Percentiles rank a stretch among this genome's conserved stretches.
These are phyloP conservation scores for Aphaenogaster floridana DNA, from an alignment of 1,140 invertebrate genomes.

Conservation along the genomic window DNA sequence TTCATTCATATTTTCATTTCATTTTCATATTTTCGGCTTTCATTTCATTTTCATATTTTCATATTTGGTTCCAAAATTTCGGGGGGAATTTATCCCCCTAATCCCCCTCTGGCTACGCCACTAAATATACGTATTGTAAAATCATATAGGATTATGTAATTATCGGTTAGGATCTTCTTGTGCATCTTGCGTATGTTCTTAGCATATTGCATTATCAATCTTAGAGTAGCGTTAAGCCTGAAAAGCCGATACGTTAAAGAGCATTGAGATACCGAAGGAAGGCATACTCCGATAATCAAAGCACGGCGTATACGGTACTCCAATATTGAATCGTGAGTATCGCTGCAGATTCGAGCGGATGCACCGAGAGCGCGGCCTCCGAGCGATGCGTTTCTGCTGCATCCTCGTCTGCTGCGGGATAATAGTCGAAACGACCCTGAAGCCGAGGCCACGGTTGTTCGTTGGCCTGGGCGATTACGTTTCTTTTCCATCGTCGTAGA, in stretches of 20 bases:
- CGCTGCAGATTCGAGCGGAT: slow-evolving; percentile 24
- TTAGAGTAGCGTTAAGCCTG: too few relatives aligned
- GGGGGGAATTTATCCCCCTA: too few relatives aligned
- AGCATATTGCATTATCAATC: background rate
- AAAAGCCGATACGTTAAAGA: background rate
- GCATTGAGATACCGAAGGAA: background rate
- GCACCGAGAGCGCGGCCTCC: slow-evolving; percentile 31
- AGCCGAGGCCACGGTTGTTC: slow-evolving; percentile 76
- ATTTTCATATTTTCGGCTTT: too few relatives aligned
- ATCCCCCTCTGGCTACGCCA: too few relatives aligned
- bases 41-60: too few relatives aligned
- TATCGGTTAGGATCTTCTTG: background rate
- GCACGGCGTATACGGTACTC: background rate
- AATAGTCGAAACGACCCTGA: slow-evolving; percentile 80
- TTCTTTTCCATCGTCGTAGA: slow-evolving; percentile 69
- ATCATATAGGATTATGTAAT: background rate
- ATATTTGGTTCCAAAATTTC: too few relatives aligned
- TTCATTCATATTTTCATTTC: too few relatives aligned
- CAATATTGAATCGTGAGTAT: slow-evolving; percentile 22
- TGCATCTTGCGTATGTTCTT: background rate
- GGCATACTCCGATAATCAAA: background rate
- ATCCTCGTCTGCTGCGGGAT: slow-evolving; percentile 73
- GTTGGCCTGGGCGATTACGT: slow-evolving; percentile 71
- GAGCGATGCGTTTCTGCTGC: slow-evolving; percentile 64
- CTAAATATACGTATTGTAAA: background rate